phyloP scores from a whole-genome alignment of 2,113 vertebrate genomes.

The Gymnobelideus leadbeateri region DNA sequence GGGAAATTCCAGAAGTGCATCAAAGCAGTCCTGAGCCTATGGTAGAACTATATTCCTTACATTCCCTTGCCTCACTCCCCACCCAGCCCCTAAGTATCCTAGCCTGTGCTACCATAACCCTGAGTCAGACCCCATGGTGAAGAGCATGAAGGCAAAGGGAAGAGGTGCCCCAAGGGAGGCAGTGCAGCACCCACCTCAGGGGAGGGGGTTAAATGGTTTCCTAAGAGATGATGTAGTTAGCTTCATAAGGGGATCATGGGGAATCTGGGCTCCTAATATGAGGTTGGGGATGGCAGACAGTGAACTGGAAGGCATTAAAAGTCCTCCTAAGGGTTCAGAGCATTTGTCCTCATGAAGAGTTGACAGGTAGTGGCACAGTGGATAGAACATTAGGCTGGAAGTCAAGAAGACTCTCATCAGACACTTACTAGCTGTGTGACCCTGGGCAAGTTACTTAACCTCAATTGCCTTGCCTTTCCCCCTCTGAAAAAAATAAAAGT shows the following conservation, averaged over 20 bases:
- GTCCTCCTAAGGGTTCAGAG: not conserved
- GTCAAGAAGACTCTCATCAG: not conserved
- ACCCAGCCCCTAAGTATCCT: not conserved
- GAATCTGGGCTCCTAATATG: not conserved
- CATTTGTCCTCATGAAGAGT: not conserved
- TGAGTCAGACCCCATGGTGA: not conserved
- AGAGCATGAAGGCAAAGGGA: not conserved
- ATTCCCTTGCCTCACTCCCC: not conserved
- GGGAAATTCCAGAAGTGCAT: not conserved
- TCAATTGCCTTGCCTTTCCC: too few species aligned
- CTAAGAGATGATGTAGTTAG: not conserved
- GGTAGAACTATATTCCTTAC: not conserved
- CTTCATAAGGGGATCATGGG: not conserved
- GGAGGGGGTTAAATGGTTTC: not conserved
- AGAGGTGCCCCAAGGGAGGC: not conserved
- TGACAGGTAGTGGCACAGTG: not conserved
- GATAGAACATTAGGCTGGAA: not conserved
- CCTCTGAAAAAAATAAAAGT: not conserved
- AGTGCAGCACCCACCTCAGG: not conserved
- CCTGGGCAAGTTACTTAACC: too few species aligned
- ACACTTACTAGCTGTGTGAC: not conserved
- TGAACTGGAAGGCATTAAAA: not conserved
- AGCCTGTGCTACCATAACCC: not conserved
- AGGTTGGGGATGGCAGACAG: not conserved
- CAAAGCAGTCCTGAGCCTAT: not conserved